phyloP scores from a whole-genome alignment of 2,888 invertebrate genomes.

The Tuberolachnus salignus region DNA sequence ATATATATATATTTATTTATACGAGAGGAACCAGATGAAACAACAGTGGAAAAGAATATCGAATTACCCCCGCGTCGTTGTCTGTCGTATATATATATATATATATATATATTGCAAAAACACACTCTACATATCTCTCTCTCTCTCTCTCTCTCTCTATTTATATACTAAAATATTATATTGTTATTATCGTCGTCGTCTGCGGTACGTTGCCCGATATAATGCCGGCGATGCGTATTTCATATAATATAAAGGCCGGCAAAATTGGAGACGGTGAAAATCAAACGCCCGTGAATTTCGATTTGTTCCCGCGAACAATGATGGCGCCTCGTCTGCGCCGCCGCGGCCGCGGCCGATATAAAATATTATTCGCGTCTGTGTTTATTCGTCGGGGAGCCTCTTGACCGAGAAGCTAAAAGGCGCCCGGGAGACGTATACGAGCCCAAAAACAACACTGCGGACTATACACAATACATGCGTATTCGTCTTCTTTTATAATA shows the following conservation, averaged over 20 bases:
- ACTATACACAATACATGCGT: no score
- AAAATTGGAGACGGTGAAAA: constrained; percentile 25
- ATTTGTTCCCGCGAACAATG: constrained; percentile 54
- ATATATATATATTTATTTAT: no score
- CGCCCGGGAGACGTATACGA: constrained; percentile 7
- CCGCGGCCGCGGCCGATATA: no score
- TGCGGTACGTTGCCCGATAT: constrained; percentile 21
- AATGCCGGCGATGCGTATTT: no score
- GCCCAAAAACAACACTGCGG: constrained; percentile 44
- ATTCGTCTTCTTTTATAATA: constrained; percentile 1
- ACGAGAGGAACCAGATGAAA: constrained; percentile 41
- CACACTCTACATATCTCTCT: background rate
- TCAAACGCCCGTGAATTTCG: constrained; percentile 55
- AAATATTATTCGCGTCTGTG: background rate
- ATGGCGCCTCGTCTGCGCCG: constrained; percentile 50
- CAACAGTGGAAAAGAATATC: constrained; percentile 52
- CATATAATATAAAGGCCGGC: no score
- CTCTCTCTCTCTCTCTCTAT: background rate
- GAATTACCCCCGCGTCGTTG: constrained; percentile 35
- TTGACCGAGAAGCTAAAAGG: constrained; percentile 55
- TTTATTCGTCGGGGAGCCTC: constrained; percentile 30
- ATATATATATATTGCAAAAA: constrained; percentile 28
- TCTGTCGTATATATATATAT: background rate
- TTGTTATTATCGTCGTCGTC: background rate
- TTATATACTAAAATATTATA: constrained; percentile 8